These are phyloP conservation scores for Yponomeuta sedellus DNA, from an alignment of 2,888 invertebrate genomes.

Conservation along the genomic window DNA sequence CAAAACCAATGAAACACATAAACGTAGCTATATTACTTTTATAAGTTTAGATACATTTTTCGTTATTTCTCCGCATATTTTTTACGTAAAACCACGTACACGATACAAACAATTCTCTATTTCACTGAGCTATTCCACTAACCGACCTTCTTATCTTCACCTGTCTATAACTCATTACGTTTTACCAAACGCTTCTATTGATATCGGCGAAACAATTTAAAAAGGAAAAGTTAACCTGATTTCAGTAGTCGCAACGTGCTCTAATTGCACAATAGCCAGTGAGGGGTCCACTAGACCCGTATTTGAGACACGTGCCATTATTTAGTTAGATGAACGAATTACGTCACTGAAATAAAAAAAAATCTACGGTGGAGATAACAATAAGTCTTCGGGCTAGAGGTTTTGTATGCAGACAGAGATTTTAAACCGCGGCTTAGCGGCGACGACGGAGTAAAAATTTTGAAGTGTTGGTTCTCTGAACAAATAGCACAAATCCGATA, in stretches of 20 bases:
- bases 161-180: neutral
- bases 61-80: neutral
- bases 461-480: no score
- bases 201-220: constrained; percentile 20
- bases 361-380: constrained; percentile 11
- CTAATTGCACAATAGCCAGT: constrained; percentile 53
- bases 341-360: constrained; percentile 20
- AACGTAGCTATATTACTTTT: no score
- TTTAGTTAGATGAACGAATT: constrained; percentile 34
- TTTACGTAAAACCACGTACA: neutral
- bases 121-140: neutral
- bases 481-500: no score
- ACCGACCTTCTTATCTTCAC: neutral
- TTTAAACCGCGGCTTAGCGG: neutral
- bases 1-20: no score
- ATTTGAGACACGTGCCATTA: constrained; percentile 47
- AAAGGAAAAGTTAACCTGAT: constrained; percentile 18
- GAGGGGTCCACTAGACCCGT: constrained; percentile 41
- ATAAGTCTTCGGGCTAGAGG: constrained; percentile 8
- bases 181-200: neutral
- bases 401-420: neutral
- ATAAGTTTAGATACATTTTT: no score
- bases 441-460: no score
- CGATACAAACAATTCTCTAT: neutral
- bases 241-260: constrained; percentile 22